Percentiles rank a stretch among this genome's conserved stretches.
phyloP scores from a whole-genome alignment of 2,888 invertebrate species.

The Hypsopygia costalis region DNA sequence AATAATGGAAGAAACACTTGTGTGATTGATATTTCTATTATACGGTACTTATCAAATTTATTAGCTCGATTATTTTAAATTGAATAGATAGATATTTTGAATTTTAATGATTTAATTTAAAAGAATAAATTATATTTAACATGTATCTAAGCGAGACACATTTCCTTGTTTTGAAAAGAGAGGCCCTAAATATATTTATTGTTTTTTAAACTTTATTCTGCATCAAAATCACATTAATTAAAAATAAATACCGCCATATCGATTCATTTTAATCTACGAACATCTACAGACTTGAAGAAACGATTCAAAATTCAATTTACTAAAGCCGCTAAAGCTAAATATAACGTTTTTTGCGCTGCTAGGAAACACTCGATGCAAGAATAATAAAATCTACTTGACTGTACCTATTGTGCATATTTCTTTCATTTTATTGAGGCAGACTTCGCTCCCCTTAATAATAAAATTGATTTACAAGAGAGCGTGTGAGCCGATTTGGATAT shows the following conservation, averaged over 20 bases:
- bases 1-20: too few relatives aligned
- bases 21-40: too few relatives aligned
- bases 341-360: neutral
- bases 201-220: too few relatives aligned
- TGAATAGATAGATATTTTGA: too few relatives aligned
- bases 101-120: too few relatives aligned
- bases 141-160: too few relatives aligned
- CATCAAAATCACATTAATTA: neutral
- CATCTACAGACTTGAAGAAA: neutral
- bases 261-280: too few relatives aligned
- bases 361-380: conserved; percentile 3
- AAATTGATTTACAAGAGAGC: conserved; percentile 35
- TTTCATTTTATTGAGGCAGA: conserved; percentile 34
- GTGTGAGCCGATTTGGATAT: conserved; percentile 34
- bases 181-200: too few relatives aligned
- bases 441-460: conserved; percentile 33
- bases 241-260: neutral
- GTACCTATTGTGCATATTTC: conserved; percentile 8
- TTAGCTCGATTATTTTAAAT: too few relatives aligned
- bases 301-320: neutral
- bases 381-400: conserved; percentile 4
- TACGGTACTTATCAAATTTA: too few relatives aligned
- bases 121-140: too few relatives aligned
- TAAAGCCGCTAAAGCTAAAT: neutral
- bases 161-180: too few relatives aligned